phyloP scores from a whole-genome alignment of 2,888 invertebrate species.

The Lagria hirta region DNA sequence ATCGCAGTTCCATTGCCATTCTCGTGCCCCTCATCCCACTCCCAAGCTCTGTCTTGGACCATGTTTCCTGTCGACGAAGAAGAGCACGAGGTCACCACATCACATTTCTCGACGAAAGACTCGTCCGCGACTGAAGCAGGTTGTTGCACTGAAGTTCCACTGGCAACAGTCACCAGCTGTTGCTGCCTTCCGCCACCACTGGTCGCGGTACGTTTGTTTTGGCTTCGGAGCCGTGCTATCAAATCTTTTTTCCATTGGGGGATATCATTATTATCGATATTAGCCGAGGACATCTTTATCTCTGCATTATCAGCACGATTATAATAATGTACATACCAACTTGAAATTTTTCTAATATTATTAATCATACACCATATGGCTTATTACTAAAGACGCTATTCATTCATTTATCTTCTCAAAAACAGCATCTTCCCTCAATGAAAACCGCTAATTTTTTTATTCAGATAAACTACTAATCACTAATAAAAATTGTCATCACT shows the following conservation, averaged over 20 bases:
- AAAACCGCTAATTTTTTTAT: too few relatives aligned
- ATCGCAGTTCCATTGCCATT: slow-evolving; percentile 45
- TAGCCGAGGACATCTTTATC: slow-evolving; percentile 15
- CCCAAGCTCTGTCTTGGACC: slow-evolving; percentile 55
- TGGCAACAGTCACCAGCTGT: slow-evolving; percentile 33
- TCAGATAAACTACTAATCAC: too few relatives aligned
- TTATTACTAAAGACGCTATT: too few relatives aligned
- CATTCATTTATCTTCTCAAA: too few relatives aligned
- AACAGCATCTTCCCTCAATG: too few relatives aligned
- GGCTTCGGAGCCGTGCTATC: slow-evolving; percentile 69
- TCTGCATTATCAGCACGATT: background rate
- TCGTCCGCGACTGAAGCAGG: slow-evolving; percentile 40
- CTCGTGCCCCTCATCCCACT: slow-evolving; percentile 39
- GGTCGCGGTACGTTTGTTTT: slow-evolving; percentile 47
- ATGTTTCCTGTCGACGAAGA: slow-evolving; percentile 40
- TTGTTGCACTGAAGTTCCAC: slow-evolving; percentile 46
- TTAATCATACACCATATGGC: too few relatives aligned
- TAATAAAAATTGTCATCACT: too few relatives aligned
- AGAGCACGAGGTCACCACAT: background rate
- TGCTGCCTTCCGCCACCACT: slow-evolving; percentile 29
- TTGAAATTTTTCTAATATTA: background rate
- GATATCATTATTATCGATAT: slow-evolving; percentile 47
- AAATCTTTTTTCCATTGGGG: slow-evolving; percentile 86
- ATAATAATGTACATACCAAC: background rate
- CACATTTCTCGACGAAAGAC: slow-evolving; percentile 27